Percentiles rank a stretch among this genome's conserved stretches.
Conservation (phyloP, 2,888 invertebrate genomes). For the Lasioglossum pauxillum region DNA sequence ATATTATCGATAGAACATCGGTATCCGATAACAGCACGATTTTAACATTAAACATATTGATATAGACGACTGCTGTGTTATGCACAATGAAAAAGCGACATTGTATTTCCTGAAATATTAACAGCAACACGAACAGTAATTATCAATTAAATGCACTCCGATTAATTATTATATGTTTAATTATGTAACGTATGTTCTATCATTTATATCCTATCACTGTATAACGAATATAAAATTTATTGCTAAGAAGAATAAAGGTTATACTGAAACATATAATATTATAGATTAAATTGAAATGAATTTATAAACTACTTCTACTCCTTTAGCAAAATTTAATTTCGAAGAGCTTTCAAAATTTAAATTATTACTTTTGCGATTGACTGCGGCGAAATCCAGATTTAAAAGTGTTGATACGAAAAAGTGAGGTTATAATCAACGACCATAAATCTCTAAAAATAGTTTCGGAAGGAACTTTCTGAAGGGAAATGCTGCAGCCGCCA, state of each 20-base stretch:
- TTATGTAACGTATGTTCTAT: too few species aligned
- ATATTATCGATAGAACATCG: background rate
- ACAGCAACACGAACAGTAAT: background rate
- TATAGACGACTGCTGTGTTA: background rate
- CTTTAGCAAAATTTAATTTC: background rate
- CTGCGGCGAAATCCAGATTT: background rate
- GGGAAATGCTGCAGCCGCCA: background rate
- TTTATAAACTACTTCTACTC: too few species aligned
- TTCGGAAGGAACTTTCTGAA: background rate
- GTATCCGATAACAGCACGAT: background rate
- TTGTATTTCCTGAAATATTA: background rate
- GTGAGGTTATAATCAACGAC: background rate
- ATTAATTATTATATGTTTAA: too few species aligned
- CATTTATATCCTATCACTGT: too few species aligned
- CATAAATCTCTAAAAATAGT: background rate
- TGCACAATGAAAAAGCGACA: background rate
- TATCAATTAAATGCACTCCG: background rate
- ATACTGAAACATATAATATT: too few species aligned
- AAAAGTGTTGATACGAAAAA: background rate
- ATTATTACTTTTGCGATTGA: background rate
- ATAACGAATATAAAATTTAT: too few species aligned
- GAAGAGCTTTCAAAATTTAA: too few species aligned
- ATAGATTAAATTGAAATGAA: too few species aligned
- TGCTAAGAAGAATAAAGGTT: too few species aligned
- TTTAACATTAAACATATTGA: background rate